Evolutionary conservation across 2,797 vertebrate species (phyloP), one percentile per base, ranked within the genome.

Genomic region (Crenuchus spilurus): DNA sequence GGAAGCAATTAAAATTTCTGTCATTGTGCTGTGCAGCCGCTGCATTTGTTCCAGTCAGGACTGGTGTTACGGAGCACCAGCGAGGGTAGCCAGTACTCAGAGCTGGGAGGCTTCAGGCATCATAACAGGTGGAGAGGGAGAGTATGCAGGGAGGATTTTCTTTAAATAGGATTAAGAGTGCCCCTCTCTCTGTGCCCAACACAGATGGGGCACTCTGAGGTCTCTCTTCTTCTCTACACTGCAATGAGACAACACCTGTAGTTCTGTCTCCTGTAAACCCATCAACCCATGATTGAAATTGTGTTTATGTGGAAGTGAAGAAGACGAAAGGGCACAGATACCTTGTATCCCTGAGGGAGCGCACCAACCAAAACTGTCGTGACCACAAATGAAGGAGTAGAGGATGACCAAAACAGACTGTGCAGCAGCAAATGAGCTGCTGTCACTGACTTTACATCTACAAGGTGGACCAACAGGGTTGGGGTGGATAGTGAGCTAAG

Each of bases 171-270:
- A 57, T 73, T 67, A 73, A 41, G 49, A 22, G 24, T 68, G 33
- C 52, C 58, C 30, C 20, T 31, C 37, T 60, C 31, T 28, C 20
- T 48, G 64, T 61, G 73, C 46, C 60, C 57, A 54, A 49, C 68
- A 18, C 62, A 37, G 64, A 81, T 69, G 49, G 46, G 55, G 51
- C 60, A 66, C 65, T 35, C 18, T 60, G 16, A 42, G 46, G 68
- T 63, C 55, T 64, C 41, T 79, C 46, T 70, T 75, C 35, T 46
- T 49, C 66, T 61, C 51, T 33, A n/a, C 39, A 30, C 9, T 65
- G 63, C 63, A 26, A 33, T 76, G 85, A 88, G 90, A 87, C 87
- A 88, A 87, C 90, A 90, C 83, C 76, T 82, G 72, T 90, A 88
- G 70, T 52, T 80, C 48, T 52, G 72, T 35, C 79, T 76, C 67